Evolutionary conservation across 1,140 invertebrate species (phyloP).

Genomic region (Spodoptera litura): DNA sequence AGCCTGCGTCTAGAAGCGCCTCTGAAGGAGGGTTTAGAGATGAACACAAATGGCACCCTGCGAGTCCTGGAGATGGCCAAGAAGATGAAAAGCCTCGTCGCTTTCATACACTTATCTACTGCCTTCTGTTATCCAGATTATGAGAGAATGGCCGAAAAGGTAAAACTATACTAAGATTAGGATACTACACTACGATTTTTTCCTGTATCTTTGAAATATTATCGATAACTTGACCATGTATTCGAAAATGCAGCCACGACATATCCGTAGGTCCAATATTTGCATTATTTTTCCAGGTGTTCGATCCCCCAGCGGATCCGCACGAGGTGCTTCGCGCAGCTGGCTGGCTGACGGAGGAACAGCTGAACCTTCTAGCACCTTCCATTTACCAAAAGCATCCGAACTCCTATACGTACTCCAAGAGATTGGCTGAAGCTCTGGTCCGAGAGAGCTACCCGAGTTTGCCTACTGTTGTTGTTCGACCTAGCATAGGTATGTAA

Average conservation of each 20-base stretch:
- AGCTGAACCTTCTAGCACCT: conserved; percentile 89
- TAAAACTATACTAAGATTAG: conserved; percentile 53
- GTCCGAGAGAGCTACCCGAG: conserved; percentile 88
- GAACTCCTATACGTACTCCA: conserved; percentile 92
- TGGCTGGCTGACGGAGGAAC: conserved; percentile 90
- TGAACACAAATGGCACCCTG: conserved; percentile 91
- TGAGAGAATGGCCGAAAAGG: conserved; percentile 89
- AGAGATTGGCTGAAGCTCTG: conserved; percentile 89
- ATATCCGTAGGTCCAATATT: neutral
- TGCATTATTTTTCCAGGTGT: conserved; percentile 78
- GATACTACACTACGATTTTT: neutral
- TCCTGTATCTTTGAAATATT: too few species aligned
- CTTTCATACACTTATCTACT: conserved; percentile 90
- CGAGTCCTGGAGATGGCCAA: conserved; percentile 88
- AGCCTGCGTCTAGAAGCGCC: conserved; percentile 92
- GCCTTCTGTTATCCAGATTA: conserved; percentile 92
- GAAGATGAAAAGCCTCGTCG: conserved; percentile 89
- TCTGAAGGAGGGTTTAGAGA: conserved; percentile 90
- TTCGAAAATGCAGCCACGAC: too few species aligned
- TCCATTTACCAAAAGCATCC: conserved; percentile 90
- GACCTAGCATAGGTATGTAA: conserved; percentile 90
- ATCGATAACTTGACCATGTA: too few species aligned
- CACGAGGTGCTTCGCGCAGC: conserved; percentile 89
- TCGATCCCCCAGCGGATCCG: conserved; percentile 89
- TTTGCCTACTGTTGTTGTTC: conserved; percentile 88